These are phyloP conservation scores for Clytia hemisphaerica DNA, from an alignment of 30 jellyfish, hydroid and myxozoan genomes.

Conservation along the genomic window DNA sequence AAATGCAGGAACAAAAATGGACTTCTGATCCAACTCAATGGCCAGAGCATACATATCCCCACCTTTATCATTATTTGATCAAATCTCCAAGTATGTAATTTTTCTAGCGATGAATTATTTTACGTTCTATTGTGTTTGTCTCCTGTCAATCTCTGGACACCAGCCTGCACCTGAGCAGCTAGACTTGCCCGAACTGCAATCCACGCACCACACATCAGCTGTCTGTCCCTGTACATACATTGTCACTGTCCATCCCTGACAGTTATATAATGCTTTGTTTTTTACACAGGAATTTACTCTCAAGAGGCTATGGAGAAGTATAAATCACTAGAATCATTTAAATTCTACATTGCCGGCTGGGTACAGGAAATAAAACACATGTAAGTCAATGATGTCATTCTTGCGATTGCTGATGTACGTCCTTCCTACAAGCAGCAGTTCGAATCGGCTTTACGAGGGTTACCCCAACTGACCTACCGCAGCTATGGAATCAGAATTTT, in stretches of 20 bases:
- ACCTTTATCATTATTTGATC: neutral
- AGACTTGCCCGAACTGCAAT: no score
- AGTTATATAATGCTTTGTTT: no score
- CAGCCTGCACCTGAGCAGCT: no score
- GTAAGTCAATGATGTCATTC: neutral
- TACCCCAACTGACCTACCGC: constrained; percentile 12
- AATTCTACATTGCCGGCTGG: constrained; percentile 14
- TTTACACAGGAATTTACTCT: constrained; percentile 8
- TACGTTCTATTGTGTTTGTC: no score
- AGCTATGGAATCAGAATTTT: constrained; percentile 1
- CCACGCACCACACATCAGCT: no score
- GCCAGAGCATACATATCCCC: neutral
- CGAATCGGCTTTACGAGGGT: neutral
- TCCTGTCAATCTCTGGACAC: no score
- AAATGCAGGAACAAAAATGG: no score
- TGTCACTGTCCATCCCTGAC: neutral
- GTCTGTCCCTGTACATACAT: no score
- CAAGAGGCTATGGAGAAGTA: constrained; percentile 20
- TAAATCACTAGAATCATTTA: constrained; percentile 15
- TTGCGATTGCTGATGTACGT: constrained; percentile 9
- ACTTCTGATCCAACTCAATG: no score
- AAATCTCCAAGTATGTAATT: neutral
- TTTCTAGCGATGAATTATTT: no score
- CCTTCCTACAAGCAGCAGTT: constrained; percentile 20
- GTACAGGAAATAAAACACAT: neutral